Base-by-base conservation (phyloP, 2,113 vertebrate species). In the Dicerorhinus sumatrensis region DNA sequence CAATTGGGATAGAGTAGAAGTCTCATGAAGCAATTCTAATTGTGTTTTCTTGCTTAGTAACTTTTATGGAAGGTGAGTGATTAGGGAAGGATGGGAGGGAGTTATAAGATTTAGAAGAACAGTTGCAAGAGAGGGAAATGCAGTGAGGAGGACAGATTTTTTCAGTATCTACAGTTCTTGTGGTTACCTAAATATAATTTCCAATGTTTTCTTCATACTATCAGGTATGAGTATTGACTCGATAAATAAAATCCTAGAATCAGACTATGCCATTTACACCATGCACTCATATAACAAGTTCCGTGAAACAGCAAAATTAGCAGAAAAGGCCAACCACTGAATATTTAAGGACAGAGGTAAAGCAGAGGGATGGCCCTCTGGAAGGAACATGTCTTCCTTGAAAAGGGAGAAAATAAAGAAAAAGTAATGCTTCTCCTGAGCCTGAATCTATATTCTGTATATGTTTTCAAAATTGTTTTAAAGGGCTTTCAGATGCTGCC, bases 381-480 rank as follows among this genome's bases (percentile, higher is more conserved):
- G 54, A 76, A 96, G 58, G 56, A 86, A 81, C 88, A 92, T 36
- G 17, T 76, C 58, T 39, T 58, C 82, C 89, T 97, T 83, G 60
- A 77, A 86, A 96, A 95, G 33, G 81, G n/a, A 69, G 46, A 60
- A 85, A 89, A 54, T 46, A 36, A 79, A 72, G 48, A 77, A 54
- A 72, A 84, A 85, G 85, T 92, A 96, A 97, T 97, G 91, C 89
- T 88, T 97, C 87, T 98, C 85, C 86, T 98, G 96, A 96, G 86
- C 85, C 88, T 98, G 72, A 92, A 97, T 98, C 94, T 73, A 33
- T 89, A 91, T 93, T 97, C 36, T 97, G 89, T 98, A 31, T 92
- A 80, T 95, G 87, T 96, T 95, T 96, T 51, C 31, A 97, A 98
- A 98, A 95, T 60, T 95, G 87, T 97, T 98, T 96, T 97, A 98